Conservation (phyloP, 1,140 invertebrate species). For the Drosophila paulistorum region DNA sequence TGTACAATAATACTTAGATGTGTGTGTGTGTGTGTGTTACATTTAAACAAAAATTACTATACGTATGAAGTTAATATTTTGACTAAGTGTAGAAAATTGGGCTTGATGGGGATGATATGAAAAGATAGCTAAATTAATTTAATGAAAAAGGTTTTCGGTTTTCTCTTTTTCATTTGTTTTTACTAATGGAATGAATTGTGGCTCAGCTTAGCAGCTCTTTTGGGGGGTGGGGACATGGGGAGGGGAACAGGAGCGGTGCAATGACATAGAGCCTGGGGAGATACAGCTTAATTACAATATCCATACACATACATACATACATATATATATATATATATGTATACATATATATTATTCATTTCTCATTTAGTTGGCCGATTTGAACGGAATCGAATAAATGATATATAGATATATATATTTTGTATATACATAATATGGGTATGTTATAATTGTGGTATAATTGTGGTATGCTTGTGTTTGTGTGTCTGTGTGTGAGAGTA, state of each 20-base stretch:
- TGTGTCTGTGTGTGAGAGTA: background rate
- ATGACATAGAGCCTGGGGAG: constrained; percentile 26
- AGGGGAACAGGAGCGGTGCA: background rate
- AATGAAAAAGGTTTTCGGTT: constrained; percentile 26
- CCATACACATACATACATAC: constrained; percentile 2
- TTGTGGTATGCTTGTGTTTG: constrained; percentile 5
- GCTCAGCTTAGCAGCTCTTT: constrained; percentile 26
- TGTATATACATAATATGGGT: too few relatives aligned
- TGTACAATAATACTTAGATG: constrained; percentile 65
- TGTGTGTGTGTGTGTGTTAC: constrained; percentile 23
- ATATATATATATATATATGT: constrained; percentile 18
- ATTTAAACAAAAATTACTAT: constrained; percentile 23
- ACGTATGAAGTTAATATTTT: background rate
- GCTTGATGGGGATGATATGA: constrained; percentile 24
- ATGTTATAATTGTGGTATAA: too few relatives aligned
- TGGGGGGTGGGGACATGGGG: background rate
- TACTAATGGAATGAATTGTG: constrained; percentile 74
- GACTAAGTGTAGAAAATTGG: constrained; percentile 19
- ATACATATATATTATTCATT: constrained; percentile 9
- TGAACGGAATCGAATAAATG: background rate
- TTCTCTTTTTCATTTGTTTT: constrained; percentile 36
- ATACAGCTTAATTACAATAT: constrained; percentile 44
- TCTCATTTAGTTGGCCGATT: background rate
- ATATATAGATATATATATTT: constrained; percentile 1
- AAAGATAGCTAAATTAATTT: constrained; percentile 14